Conservation (phyloP, 2,888 invertebrate genomes). For the Myathropa florea region DNA sequence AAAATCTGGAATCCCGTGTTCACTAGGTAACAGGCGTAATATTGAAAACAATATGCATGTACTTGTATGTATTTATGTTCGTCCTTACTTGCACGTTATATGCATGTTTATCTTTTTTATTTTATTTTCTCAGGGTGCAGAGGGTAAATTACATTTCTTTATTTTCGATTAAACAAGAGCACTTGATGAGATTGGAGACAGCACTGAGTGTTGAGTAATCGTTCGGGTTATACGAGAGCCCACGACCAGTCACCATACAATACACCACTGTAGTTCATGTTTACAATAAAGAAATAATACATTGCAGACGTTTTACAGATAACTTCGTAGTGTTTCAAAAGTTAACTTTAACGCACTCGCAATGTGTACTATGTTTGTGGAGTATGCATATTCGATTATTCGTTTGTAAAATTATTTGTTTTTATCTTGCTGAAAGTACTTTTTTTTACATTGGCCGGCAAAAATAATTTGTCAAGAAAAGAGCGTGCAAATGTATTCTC, state of each 20-base stretch:
- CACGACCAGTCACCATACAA: neutral
- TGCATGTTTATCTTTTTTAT: conserved; percentile 27
- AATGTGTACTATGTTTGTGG: neutral
- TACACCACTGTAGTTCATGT: conserved; percentile 28
- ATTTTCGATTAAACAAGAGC: conserved; percentile 66
- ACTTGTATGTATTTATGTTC: neutral
- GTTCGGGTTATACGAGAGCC: conserved; percentile 41
- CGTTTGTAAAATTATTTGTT: conserved; percentile 43
- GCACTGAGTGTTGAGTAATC: conserved; percentile 67
- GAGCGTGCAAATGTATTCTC: conserved; percentile 18
- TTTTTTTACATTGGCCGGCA: conserved; percentile 28
- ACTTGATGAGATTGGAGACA: conserved; percentile 67
- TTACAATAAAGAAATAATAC: conserved; percentile 47
- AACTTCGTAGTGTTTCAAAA: neutral
- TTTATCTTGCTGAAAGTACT: conserved; percentile 12
- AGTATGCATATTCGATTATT: conserved; percentile 19
- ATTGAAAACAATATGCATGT: conserved; percentile 2
- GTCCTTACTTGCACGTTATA: conserved; percentile 15
- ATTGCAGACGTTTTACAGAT: conserved; percentile 17
- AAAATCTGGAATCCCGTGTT: conserved; percentile 33
- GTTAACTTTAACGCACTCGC: neutral
- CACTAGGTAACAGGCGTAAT: conserved; percentile 33
- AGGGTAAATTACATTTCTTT: neutral
- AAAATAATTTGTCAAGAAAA: conserved; percentile 19
- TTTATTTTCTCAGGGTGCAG: neutral